Evolutionary conservation across 2,797 vertebrate species (phyloP).

Genomic region (Notolepis coatsorum): DNA sequence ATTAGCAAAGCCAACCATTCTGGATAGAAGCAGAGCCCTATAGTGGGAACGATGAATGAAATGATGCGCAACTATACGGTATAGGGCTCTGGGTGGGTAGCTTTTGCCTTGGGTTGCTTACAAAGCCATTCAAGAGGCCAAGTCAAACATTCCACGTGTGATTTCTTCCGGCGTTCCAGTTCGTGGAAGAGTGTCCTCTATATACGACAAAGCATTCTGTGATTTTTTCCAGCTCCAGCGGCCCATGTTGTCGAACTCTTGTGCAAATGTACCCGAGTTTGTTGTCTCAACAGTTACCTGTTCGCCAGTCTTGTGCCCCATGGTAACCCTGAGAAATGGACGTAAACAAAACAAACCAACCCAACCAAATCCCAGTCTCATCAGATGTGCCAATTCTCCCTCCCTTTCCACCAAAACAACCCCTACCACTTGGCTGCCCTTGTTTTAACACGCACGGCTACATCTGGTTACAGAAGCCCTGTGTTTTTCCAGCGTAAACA

Average conservation of each 20-base stretch:
- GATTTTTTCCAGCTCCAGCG: too few species aligned
- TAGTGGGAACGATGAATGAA: slow-evolving; percentile 5
- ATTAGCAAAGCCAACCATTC: slow-evolving; percentile 24
- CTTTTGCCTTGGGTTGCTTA: too few species aligned
- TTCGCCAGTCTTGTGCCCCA: slow-evolving; percentile 40
- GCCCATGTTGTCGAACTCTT: too few species aligned
- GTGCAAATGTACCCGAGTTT: too few species aligned
- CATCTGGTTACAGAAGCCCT: slow-evolving; percentile 35
- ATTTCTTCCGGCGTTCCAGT: too few species aligned
- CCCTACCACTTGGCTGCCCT: slow-evolving; percentile 44
- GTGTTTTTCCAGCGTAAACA: slow-evolving; percentile 26
- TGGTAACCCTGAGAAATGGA: slow-evolving; percentile 33
- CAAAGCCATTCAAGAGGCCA: too few species aligned
- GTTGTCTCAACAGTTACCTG: slow-evolving; percentile 51
- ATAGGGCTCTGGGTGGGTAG: too few species aligned
- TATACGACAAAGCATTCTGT: slow-evolving; percentile 33
- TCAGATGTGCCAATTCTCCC: slow-evolving; percentile 34
- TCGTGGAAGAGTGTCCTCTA: slow-evolving; percentile 7
- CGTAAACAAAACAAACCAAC: slow-evolving; percentile 35
- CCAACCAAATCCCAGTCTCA: slow-evolving; percentile 17
- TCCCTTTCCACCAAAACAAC: slow-evolving; percentile 51
- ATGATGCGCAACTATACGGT: too few species aligned
- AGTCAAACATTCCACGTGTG: too few species aligned
- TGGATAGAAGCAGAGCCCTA: slow-evolving; percentile 8
- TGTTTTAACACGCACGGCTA: slow-evolving; percentile 6